phyloP scores from a whole-genome alignment of 2,113 vertebrate genomes.

The Parus major region DNA sequence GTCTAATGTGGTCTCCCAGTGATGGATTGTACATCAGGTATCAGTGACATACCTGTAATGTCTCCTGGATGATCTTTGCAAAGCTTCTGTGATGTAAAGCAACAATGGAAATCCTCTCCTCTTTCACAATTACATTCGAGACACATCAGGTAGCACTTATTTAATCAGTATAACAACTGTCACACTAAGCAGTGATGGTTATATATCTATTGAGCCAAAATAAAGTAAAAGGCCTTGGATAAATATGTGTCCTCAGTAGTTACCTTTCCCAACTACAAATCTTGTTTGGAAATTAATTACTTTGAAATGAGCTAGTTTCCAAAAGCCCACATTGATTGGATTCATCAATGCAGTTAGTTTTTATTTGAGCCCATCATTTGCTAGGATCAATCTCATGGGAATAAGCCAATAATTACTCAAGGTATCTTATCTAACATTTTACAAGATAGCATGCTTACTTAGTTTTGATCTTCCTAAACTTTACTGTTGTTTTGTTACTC shows the following conservation, averaged over 20 bases:
- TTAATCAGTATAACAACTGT: neutral
- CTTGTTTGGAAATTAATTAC: conserved; percentile 25
- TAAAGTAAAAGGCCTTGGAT: neutral
- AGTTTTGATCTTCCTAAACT: neutral
- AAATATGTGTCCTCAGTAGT: neutral
- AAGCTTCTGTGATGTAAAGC: neutral
- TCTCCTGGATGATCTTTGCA: neutral
- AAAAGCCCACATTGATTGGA: neutral
- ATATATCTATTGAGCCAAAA: neutral
- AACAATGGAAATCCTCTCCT: neutral
- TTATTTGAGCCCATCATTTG: conserved; percentile 6
- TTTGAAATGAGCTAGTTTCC: neutral
- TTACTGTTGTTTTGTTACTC: neutral
- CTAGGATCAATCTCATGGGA: neutral
- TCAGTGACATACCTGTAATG: neutral
- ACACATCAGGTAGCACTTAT: neutral
- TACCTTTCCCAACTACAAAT: neutral
- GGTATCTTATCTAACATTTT: neutral
- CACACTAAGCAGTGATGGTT: neutral
- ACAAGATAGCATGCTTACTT: neutral
- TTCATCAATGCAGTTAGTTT: neutral
- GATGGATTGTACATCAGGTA: neutral
- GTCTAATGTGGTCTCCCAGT: neutral
- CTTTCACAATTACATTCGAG: neutral
- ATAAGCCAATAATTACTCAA: neutral